Base-by-base conservation (phyloP, 2,113 vertebrate species). In the Sinosuthora webbiana region DNA sequence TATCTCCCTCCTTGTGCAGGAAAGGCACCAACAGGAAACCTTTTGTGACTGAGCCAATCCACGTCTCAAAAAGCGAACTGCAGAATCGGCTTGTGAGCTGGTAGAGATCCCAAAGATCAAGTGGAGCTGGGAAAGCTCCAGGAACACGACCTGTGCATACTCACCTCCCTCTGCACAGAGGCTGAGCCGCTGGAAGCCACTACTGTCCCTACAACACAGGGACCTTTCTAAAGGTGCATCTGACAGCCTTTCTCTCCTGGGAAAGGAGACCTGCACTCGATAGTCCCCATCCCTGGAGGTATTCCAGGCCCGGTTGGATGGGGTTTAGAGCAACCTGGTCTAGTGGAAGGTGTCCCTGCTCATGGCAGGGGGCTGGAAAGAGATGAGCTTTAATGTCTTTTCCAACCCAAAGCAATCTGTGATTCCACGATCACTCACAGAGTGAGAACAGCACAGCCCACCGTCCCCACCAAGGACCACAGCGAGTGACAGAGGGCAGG, bases 71-170 rank as follows among this genome's bases (percentile, higher is more conserved):
- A 93, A 42, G n/a, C 1, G 8, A 79, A 6, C 45, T 52, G 45
- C 79, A 95, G n/a, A 27, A 67, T 65, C 25, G 37, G 25, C 21
- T 55, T 10, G 0, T 15, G 67, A 76, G n/a, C 18, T 88, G 79
- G 44, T 33, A 23, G 63, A 73, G 44, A 42, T 55, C 68, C 39
- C 33, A 77, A 10, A 56, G 71, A 42, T 20, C 45, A 56, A 77
- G 37, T 27, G 39, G 75, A 74, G 37, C 50, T 80, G 55, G 65
- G 70, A 83, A 62, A 86, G 42, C 71, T 70, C 68, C 45, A 22
- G 2, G 31, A 57, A 45, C 1, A 1, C 0, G 0, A 30, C 6
- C 13, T 53, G 49, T 11, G 31, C 52, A 2, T 17, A 5, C 30
- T 76, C 33, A 21, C 23, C 33, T 80, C 27, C 24, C 24, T 55